Base-by-base conservation (phyloP, 2,797 vertebrate species). In the Carapus acus region DNA sequence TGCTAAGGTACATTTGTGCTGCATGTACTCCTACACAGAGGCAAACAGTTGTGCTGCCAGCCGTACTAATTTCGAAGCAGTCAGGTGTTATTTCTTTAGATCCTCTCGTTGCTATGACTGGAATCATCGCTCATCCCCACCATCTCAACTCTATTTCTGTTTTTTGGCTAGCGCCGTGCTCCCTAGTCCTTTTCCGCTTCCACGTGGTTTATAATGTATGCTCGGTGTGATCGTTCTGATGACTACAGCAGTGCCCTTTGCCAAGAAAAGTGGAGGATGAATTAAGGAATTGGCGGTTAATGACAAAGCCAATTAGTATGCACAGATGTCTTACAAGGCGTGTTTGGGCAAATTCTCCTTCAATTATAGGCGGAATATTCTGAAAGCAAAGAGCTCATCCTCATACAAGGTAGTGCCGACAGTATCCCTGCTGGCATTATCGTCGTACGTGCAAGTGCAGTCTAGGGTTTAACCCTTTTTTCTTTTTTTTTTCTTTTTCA, bases 291-390 rank as follows among this genome's bases (percentile, higher is more conserved):
- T 23, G 55, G 63, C 50, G 43, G 44, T 49, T 27, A 54, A 22
- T 49, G 19, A 55, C 39, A 43, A 36, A 44, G 33, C 21, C 48
- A 61, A 58, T 69, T 69, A 43, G 36, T 53, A 37, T 15, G 45
- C 53, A 29, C 33, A 27, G 50, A 65, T 1, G 6, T 60, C 24
- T 40, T 54, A 27, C 59, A 43, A 68, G 73, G 81, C 72, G 54
- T 85, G 73, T 84, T 79, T 61, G 70, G 70, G 61, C 68, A 48
- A 58, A 43, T 56, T 69, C 5, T 27, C 24, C 5, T 27, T 27
- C n/a, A n/a, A n/a, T 27, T 9, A 27, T 9, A 27, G 24, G 9
- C 24, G 58, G 65, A 57, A 58, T 73, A 74, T 74, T 78, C 67
- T 62, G 72, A 77, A 42, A 59, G 11, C 21, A 43, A 45, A 9